Base-by-base conservation (phyloP, 64 coral and sea anemone genomes). In the Catalaphyllia jardinei region DNA sequence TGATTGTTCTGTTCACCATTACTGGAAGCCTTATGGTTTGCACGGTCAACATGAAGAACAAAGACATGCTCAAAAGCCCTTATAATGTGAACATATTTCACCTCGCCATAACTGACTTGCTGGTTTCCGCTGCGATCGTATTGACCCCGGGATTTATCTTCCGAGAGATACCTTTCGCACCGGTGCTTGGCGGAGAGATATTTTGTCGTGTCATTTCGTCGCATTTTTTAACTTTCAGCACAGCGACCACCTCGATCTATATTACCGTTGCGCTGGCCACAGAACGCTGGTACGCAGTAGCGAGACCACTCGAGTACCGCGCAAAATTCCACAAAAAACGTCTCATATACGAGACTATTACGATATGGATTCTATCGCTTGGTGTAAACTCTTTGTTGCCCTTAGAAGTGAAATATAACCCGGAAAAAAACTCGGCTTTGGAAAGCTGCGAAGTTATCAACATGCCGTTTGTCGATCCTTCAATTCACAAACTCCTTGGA, bases 211-310 rank as follows among this genome's bases (percentile, higher is more conserved):
- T 93, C 31, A 89, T 93, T 74, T 52, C 77, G 4, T 93, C 92
- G 25, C 92, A 93, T 63, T 89, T 93, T 20, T 62, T 89, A 35
- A 89, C 87, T 55, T 93, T 93, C 30, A 89, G 64, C 19, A 72
- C 80, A 22, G 81, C 75, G 29, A 89, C 86, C 10, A 76, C 87
- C 17, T 93, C 92, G 5, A 76, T 93, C 54, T 89, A 80, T 12
- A 93, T 93, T 29, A 89, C 78, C 51, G 71, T 79, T 3, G 87
- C 92, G 3, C 71, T 93, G 0, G 92, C 92, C 33, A 65, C 80
- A 24, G 92, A 93, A 38, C 71, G 92, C 64, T 93, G 92, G 92
- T 93, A 93, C 31, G 92, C 92, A 0, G 92, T 93, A n/a, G 79
- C 80, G 2, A 93, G 73, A 52, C 92, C 92, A 3, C 77, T 93